Evolutionary conservation across 2,113 vertebrate genomes (phyloP), one percentile per base, ranked within the genome.

Genomic region (Lonchura striata): DNA sequence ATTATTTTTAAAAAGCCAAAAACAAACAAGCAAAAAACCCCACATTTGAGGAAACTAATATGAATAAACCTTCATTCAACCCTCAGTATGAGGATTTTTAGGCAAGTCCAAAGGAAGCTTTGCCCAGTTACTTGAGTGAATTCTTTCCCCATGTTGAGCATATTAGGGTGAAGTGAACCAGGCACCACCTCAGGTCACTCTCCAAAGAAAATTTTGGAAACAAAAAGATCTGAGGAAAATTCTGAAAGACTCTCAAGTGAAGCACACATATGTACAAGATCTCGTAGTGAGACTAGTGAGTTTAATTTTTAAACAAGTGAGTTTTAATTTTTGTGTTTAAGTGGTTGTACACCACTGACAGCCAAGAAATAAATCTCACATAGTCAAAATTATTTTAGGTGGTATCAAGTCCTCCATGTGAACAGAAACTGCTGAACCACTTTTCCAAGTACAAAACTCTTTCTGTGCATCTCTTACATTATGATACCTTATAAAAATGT

Each of bases 141-240:
- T 91, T 88, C 53, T 85, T 81, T 72, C 39, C 69, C 70, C 64
- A 49, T 68, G 33, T 41, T 81, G 80, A 88, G 59, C 35, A 53
- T 35, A 63, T 81, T 71, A 68, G n/a, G 49, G 24, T 81, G 69
- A 88, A 85, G 64, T 39, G 31, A 93, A 93, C 69, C 69, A 72
- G 75, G 39, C 49, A 72, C 16, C 7, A 49, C 14, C 27, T 88
- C 42, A 30, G 63, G 33, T 44, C 63, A 80, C 22, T 47, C 61
- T 70, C 33, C 52, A 72, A 82, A 68, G 63, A 41, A 52, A 61
- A 47, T 47, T 76, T 71, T 66, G 42, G 21, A 76, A 84, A 66
- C 16, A 37, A 61, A 59, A 59, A 70, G 33, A 91, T 66, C n/a
- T 22, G 18, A 71, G 46, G 17, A 87, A 87, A 37, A 71, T 41